A percentile compares a stretch with the other conserved stretches of the same genome.
phyloP scores from a whole-genome alignment of 2,113 vertebrate species.

The Callospermophilus lateralis region DNA sequence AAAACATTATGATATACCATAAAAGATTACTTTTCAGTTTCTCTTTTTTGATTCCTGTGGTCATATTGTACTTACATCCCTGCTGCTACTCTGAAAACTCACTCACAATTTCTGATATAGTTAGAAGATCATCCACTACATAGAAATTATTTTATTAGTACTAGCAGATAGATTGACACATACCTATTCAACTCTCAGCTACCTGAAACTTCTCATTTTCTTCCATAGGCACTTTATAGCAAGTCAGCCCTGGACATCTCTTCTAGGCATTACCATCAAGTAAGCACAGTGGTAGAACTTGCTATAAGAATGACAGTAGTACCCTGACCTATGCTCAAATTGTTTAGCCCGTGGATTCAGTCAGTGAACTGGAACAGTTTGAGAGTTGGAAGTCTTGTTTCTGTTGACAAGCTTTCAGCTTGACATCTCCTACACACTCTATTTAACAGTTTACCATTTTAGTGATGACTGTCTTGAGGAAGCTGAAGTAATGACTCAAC shows the following conservation, averaged over 20 bases:
- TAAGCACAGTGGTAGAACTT: constrained; percentile 33
- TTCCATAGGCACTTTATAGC: not conserved
- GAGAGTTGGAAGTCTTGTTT: constrained; percentile 76
- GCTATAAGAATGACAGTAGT: constrained; percentile 72
- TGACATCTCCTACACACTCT: constrained; percentile 59
- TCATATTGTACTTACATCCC: constrained; percentile 30
- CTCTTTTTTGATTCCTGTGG: constrained; percentile 7
- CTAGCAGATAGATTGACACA: constrained; percentile 28
- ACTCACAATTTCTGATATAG: constrained; percentile 49
- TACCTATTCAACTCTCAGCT: not conserved
- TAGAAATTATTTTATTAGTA: constrained; percentile 70
- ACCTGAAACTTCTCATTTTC: constrained; percentile 47
- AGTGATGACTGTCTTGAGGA: constrained; percentile 58
- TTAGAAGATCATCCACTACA: constrained; percentile 55
- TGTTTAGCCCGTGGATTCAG: constrained; percentile 65
- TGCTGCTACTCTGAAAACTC: constrained; percentile 52
- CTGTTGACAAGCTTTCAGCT: constrained; percentile 81
- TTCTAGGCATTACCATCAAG: not conserved
- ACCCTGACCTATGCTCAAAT: constrained; percentile 71
- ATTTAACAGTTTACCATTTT: constrained; percentile 80
- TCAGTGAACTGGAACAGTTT: constrained; percentile 81
- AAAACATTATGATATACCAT: constrained; percentile 41
- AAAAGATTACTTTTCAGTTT: constrained; percentile 58
- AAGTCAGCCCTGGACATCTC: not conserved
- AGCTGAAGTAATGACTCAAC: constrained; percentile 19